phyloP scores from a whole-genome alignment of 2,888 invertebrate species.

The Keiferia lycopersicella region DNA sequence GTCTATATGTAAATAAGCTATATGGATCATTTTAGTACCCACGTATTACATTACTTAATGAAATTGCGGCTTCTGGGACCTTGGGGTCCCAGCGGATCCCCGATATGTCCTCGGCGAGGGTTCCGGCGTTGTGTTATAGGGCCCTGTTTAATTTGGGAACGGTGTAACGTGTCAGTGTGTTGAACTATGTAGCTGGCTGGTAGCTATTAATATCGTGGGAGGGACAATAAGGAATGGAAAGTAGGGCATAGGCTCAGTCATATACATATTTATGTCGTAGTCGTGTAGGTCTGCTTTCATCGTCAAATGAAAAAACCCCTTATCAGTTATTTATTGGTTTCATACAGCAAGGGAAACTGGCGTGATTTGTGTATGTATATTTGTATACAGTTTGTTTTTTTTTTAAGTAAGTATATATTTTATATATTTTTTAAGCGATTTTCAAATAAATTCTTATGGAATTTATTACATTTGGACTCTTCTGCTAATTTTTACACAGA shows the following conservation, averaged over 20 bases:
- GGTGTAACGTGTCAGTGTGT: not conserved
- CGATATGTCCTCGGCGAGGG: not conserved
- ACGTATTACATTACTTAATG: not conserved
- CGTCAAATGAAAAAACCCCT: not conserved
- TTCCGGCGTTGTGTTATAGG: not conserved
- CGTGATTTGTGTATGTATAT: too few relatives aligned
- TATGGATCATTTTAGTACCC: too few relatives aligned
- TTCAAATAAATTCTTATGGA: too few relatives aligned
- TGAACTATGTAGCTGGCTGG: conserved; percentile 5
- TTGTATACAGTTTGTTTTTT: too few relatives aligned
- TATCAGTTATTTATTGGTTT: not conserved
- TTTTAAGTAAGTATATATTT: too few relatives aligned
- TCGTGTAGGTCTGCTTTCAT: not conserved
- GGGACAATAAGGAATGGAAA: not conserved
- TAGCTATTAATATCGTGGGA: not conserved
- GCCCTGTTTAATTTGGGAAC: not conserved
- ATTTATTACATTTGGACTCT: too few relatives aligned
- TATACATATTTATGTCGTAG: too few relatives aligned
- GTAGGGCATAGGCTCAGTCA: not conserved
- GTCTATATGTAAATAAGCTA: too few relatives aligned
- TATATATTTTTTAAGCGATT: too few relatives aligned
- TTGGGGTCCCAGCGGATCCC: not conserved
- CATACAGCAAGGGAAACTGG: too few relatives aligned
- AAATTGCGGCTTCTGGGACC: not conserved
- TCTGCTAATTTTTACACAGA: too few relatives aligned